These are phyloP conservation scores for Stigmatopora nigra DNA, from an alignment of 2,113 vertebrate genomes.

Conservation along the genomic window DNA sequence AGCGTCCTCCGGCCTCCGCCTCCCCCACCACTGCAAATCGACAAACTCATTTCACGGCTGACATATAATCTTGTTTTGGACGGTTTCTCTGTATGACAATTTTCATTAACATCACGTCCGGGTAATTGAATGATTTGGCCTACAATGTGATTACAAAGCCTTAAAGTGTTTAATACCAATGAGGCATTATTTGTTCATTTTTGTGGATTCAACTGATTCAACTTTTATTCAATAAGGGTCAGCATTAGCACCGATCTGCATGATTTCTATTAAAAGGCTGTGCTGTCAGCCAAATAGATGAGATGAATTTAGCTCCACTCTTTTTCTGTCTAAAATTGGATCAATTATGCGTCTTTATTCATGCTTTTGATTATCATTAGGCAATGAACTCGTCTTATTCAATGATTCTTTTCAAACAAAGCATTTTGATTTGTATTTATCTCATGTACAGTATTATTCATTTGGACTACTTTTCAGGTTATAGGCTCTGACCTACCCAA, in stretches of 20 bases:
- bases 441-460: too few relatives aligned
- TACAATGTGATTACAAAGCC: neutral
- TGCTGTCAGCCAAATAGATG: too few relatives aligned
- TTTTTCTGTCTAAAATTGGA: too few relatives aligned
- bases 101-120: slow-evolving; percentile 4
- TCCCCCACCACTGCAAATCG: slow-evolving; percentile 17
- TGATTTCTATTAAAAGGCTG: neutral
- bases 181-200: neutral
- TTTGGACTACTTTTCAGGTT: neutral
- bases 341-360: too few relatives aligned
- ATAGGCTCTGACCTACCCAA: slow-evolving; percentile 76
- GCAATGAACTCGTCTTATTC: too few relatives aligned
- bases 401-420: too few relatives aligned
- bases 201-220: neutral
- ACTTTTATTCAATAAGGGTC: neutral
- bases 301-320: too few relatives aligned
- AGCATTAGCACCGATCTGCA: neutral
- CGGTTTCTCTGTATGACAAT: slow-evolving; percentile 9
- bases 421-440: too few relatives aligned
- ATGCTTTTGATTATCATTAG: too few relatives aligned
- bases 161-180: neutral
- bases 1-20: slow-evolving; percentile 16
- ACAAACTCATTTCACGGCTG: slow-evolving; percentile 25
- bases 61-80: slow-evolving; percentile 36
- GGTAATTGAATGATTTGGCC: slow-evolving; percentile 14